Percentiles rank a stretch among this genome's conserved stretches.
Evolutionary conservation across 2,888 invertebrate species (phyloP).

Genomic region (Andricus curvator): DNA sequence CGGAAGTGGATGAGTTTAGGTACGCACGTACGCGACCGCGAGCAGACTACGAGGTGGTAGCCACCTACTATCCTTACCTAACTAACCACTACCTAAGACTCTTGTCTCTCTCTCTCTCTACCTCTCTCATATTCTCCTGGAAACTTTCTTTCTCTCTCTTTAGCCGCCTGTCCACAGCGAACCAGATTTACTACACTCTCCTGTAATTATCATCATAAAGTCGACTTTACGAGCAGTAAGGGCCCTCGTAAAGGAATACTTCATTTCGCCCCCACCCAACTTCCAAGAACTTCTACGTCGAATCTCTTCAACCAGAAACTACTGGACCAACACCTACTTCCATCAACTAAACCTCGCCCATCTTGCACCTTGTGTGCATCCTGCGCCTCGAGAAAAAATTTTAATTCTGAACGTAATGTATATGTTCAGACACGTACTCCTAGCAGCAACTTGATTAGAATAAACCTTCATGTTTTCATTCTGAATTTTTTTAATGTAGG

Average conservation of each 20-base stretch:
- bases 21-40: conserved; percentile 58
- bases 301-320: conserved; percentile 25
- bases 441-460: no score
- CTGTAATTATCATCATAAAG: conserved; percentile 79
- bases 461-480: no score
- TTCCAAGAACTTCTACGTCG: conserved; percentile 41
- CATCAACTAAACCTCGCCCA: conserved; percentile 42
- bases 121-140: conserved; percentile 46
- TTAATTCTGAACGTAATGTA: no score
- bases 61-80: conserved; percentile 50
- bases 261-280: conserved; percentile 70
- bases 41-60: conserved; percentile 52
- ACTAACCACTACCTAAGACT: conserved; percentile 50
- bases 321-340: conserved; percentile 25
- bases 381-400: no score
- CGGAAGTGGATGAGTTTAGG: conserved; percentile 53
- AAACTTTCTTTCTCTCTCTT: conserved; percentile 34
- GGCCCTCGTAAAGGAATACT: conserved; percentile 78
- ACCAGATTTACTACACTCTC: conserved; percentile 77
- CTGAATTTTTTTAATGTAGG: no score
- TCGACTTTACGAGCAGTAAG: conserved; percentile 78
- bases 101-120: conserved; percentile 53
- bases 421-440: no score
- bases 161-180: conserved; percentile 60
- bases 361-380: neutral